Evolutionary conservation across 2,888 invertebrate genomes (phyloP).

Genomic region (Lycocerus yunnanus): DNA sequence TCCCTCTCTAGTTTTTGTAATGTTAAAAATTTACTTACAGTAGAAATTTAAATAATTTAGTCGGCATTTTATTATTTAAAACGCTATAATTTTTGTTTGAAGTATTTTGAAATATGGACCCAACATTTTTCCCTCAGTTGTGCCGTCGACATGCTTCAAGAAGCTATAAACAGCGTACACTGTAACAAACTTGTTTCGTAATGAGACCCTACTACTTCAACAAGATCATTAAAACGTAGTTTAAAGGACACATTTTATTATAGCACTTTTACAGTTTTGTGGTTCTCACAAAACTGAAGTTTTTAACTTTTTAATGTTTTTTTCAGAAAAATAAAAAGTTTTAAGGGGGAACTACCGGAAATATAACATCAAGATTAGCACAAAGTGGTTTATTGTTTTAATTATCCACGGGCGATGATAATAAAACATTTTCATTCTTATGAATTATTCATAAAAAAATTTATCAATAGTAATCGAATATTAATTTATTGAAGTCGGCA

Average conservation of each 20-base stretch:
- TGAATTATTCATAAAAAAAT: background rate
- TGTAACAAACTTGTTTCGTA: background rate
- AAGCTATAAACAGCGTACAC: background rate
- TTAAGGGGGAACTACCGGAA: background rate
- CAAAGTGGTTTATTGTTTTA: background rate
- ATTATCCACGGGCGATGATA: background rate
- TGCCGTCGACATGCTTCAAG: background rate
- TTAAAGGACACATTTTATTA: background rate
- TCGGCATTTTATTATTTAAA: background rate
- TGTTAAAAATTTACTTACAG: background rate
- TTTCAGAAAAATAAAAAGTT: background rate
- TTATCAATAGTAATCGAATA: background rate
- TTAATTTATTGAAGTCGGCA: background rate
- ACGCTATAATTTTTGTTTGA: background rate
- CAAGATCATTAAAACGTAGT: background rate
- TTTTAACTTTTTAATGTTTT: background rate
- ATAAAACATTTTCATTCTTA: background rate
- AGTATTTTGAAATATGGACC: background rate
- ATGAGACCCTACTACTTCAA: background rate
- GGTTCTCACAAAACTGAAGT: background rate
- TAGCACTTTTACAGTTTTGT: background rate
- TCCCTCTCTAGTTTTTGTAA: background rate
- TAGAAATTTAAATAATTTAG: background rate
- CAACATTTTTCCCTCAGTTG: background rate
- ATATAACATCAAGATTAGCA: background rate